Base-by-base conservation (phyloP, 64 coral and sea anemone genomes). In the Dendronephthya gigantea region DNA sequence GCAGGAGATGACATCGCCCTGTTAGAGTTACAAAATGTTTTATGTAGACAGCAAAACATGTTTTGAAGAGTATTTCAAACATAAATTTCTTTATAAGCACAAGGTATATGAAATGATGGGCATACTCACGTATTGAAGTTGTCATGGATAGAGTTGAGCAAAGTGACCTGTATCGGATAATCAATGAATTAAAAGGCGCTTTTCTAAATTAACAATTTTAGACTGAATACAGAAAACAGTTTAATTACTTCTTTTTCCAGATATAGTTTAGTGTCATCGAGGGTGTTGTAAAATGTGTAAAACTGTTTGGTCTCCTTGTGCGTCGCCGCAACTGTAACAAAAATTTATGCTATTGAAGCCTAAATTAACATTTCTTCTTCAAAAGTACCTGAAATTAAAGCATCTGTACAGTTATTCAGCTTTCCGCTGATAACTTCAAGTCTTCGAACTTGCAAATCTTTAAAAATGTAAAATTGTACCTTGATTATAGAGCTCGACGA, bases 301-400 rank as follows among this genome's bases (percentile, higher is more conserved):
- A 97, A 97, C 70, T 97, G 94, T 39, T 97, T 97, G 10, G 94
- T 97, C 74, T 97, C 94, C 33, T 93, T 97, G 82, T 97, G 94
- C 17, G 91, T 97, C 8, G 91, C 89, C 19, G 91, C 91, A 50
- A 93, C 94, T 97, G 32, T 15, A 81, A 83, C 84, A 4, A 22
- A 51, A 40, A 88, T 27, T 0, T 62, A 7, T n/a, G 25, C 55
- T 7, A n/a, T 62, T 62, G 25, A 0, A 62, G 7, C 55, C 7
- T 5, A 19, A 62, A 27, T 62, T 0, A 62, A 15, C 25, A 15
- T 9, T 39, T 39, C 11, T 9, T 45, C 17, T 51, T 19, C 10
- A 9, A 1, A 1, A 28, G 48, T 56, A 50, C 19, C 51, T 23
- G 41, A n/a, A n/a, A n/a, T n/a, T n/a, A n/a, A n/a, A n/a, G n/a